These are phyloP conservation scores for Sialis fuliginosa DNA, from an alignment of 2,888 invertebrate species.

Conservation along the genomic window DNA sequence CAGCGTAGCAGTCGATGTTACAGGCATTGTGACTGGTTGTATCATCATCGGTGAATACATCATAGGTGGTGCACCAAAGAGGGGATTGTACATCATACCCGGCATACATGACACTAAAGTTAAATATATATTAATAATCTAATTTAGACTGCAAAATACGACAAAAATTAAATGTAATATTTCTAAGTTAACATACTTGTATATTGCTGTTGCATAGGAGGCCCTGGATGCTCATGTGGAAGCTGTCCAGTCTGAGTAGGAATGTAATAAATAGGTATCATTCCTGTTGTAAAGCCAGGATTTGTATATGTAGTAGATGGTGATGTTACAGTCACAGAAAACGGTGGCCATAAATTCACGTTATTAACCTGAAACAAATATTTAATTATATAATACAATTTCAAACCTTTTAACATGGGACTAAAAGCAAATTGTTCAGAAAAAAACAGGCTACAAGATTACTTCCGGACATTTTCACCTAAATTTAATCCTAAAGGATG, in stretches of 20 bases:
- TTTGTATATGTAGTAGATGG: constrained; percentile 11
- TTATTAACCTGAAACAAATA: constrained; percentile 19
- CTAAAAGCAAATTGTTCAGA: too few species aligned
- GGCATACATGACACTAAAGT: constrained; percentile 40
- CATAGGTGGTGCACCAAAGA: constrained; percentile 33
- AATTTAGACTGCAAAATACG: neutral
- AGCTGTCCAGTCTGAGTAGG: constrained; percentile 24
- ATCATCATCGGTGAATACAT: constrained; percentile 39
- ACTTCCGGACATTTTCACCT: too few species aligned
- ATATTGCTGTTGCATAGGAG: constrained; percentile 9
- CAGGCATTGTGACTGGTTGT: constrained; percentile 23
- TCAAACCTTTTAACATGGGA: neutral
- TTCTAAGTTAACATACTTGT: neutral
- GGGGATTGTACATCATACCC: constrained; percentile 35
- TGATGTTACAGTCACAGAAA: constrained; percentile 30
- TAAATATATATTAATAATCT: neutral
- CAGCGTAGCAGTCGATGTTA: constrained; percentile 15
- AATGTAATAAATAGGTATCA: constrained; percentile 38
- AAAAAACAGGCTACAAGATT: too few species aligned
- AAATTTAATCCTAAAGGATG: too few species aligned
- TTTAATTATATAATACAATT: neutral
- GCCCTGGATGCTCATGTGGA: constrained; percentile 16
- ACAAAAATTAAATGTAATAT: neutral
- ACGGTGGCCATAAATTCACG: constrained; percentile 40
- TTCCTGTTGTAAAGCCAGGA: constrained; percentile 22